Conservation (phyloP, 92 coral and sea anemone genomes). For the Chrysogorgia sp. region DNA sequence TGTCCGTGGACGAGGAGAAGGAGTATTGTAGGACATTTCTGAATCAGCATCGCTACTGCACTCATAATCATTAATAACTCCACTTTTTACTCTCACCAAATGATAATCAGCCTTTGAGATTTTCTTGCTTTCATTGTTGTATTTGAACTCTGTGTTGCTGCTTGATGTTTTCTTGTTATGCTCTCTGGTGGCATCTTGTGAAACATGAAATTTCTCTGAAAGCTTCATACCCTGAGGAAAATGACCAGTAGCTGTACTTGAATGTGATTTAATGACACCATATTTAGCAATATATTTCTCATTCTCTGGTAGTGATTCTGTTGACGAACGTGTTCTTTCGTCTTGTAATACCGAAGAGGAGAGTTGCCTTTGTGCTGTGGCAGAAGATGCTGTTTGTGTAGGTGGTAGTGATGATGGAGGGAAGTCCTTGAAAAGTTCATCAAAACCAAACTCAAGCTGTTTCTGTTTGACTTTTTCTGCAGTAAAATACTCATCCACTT, state of each 20-base stretch:
- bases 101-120: not conserved
- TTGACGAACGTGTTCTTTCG: not conserved
- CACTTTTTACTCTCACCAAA: conserved; percentile 34
- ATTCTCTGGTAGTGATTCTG: conserved; percentile 2
- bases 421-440: conserved; percentile 6
- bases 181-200: not conserved
- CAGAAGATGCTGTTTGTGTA: not conserved
- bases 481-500: conserved; percentile 15
- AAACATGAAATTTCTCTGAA: conserved; percentile 16
- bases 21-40: conserved; percentile 85
- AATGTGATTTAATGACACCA: conserved; percentile 3
- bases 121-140: not conserved
- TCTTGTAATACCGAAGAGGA: not conserved
- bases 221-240: conserved; percentile 16
- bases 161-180: not conserved
- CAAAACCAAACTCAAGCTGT: conserved; percentile 33
- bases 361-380: not conserved
- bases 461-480: conserved; percentile 8
- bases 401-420: not conserved
- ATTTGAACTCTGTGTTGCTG: not conserved
- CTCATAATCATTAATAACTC: conserved; percentile 36
- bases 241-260: not conserved
- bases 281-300: conserved; percentile 24
- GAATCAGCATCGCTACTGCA: conserved; percentile 98
- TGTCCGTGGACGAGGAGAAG: conserved; percentile 63